These are phyloP conservation scores for Hypomecis punctinalis DNA, from an alignment of 2,888 invertebrate species.

Conservation along the genomic window DNA sequence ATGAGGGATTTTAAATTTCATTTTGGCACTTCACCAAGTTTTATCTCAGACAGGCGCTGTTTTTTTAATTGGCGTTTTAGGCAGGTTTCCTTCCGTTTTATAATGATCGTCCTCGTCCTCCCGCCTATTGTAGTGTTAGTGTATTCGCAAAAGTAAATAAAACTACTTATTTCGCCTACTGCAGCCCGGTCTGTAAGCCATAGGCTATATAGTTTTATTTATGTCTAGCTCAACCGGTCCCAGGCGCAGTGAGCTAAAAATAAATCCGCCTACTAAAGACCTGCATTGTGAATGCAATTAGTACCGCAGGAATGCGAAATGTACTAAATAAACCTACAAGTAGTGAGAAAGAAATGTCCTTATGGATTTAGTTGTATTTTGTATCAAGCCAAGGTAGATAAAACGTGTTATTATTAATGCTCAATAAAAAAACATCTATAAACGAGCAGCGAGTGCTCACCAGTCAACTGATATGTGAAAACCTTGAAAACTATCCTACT, in stretches of 20 bases:
- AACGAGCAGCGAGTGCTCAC: no score
- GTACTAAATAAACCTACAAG: constrained; percentile 1
- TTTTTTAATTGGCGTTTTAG: no score
- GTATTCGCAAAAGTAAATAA: background rate
- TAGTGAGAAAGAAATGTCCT: background rate
- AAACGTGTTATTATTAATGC: no score
- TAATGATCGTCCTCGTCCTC: background rate
- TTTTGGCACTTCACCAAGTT: no score
- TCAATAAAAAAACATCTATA: no score
- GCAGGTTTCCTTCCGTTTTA: no score
- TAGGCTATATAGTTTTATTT: constrained; percentile 28
- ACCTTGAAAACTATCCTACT: no score
- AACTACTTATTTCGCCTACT: constrained; percentile 10
- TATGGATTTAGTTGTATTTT: no score
- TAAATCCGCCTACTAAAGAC: constrained; percentile 29
- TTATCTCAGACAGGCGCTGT: no score
- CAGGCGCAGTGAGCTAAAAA: constrained; percentile 28
- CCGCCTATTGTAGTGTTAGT: background rate
- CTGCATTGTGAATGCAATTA: constrained; percentile 29
- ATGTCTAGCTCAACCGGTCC: constrained; percentile 25
- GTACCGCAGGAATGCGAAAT: constrained; percentile 16
- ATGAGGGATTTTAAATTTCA: no score
- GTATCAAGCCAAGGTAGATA: no score
- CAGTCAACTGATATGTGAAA: no score
- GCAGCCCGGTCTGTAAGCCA: constrained; percentile 3